Base-by-base conservation (phyloP, 1,140 invertebrate species). In the Meloidogyne chitwoodi region DNA sequence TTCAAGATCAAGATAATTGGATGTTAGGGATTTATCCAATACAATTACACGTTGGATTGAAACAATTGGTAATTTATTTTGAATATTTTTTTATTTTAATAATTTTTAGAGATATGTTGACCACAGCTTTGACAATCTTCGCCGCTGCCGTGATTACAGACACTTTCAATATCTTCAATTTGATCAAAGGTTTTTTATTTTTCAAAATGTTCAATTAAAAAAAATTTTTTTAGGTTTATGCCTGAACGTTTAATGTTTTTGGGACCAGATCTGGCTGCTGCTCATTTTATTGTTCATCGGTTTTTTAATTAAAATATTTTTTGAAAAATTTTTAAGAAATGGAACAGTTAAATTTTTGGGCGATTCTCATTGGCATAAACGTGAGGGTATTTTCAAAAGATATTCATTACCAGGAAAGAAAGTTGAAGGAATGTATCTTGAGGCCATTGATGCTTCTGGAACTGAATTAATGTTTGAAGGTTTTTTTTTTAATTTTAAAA, bases 211-310 rank as follows among this genome's bases (percentile, higher is more conserved):
- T 3, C 22, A 14, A 56, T 31, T n/a, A 8, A 71, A 24, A 62
- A 24, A 27, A 64, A 62, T 62, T 67, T 82, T 81, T 81, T n/a
- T 73, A 90, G 89, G 67, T 89, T 83, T 74, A 81, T 85, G 67
- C 79, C 85, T 31, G 85, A 89, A 67, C 79, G 89, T 22, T 80
- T 88, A 68, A 76, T 87, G 29, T 84, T 86, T 65, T 81, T 91
- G 34, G 93, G 93, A 0, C 87, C 89, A 74, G 91, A 94, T 84
- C 85, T 94, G 77, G 92, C 92, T 24, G 89, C 91, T 1, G 91
- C 92, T 19, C 91, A 92, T 88, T 93, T 93, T 82, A 79, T 93
- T 61, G 82, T 92, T 0, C 87, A 87, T 80, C 31, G 67, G 68
- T 62, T 70, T 70, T 34, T 70, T 62, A 38, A 8, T 38, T 38